Percentiles rank a stretch among this genome's conserved stretches.
Conservation (phyloP, 2,113 vertebrate genomes). For the Lagopus muta region DNA sequence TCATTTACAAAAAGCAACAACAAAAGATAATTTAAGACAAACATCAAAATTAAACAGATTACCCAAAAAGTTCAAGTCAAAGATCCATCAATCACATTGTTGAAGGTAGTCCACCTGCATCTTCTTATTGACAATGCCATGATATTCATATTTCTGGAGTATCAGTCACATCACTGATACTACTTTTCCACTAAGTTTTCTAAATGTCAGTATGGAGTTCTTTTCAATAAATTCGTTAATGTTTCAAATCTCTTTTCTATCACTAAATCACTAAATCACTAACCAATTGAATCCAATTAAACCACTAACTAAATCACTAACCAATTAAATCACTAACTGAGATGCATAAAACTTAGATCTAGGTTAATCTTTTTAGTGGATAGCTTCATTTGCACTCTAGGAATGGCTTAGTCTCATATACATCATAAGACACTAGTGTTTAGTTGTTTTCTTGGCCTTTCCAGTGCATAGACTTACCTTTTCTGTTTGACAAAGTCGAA, state of each 20-base stretch:
- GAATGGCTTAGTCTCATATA: background rate
- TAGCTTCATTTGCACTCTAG: background rate
- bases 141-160: background rate
- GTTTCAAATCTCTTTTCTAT: background rate
- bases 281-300: no score
- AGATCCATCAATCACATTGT: background rate
- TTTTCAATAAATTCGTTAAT: background rate
- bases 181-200: background rate
- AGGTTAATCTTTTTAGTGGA: background rate
- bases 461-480: background rate
- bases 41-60: background rate
- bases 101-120: background rate
- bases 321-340: background rate
- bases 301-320: no score
- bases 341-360: background rate
- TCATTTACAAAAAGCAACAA: background rate
- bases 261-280: no score
- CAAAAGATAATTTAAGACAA: background rate
- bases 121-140: background rate
- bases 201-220: background rate
- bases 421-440: background rate
- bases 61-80: background rate
- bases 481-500: background rate
- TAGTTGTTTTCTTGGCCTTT: background rate
- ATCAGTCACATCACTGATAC: background rate